These are phyloP conservation scores for Sipha flava DNA, from an alignment of 1,140 invertebrate species.

Conservation along the genomic window DNA sequence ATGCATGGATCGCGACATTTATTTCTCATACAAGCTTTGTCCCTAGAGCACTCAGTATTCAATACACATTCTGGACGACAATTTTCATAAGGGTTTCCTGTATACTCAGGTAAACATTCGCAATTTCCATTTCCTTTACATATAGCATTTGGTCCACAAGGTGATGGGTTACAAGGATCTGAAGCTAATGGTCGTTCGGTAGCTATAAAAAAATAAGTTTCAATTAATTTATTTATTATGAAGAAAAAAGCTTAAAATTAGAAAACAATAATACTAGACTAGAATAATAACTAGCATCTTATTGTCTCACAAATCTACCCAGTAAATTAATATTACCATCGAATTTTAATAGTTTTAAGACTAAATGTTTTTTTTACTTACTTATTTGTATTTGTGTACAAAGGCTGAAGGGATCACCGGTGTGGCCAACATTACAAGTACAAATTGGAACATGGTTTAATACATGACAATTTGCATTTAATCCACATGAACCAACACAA, in stretches of 20 bases:
- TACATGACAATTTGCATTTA: constrained; percentile 48
- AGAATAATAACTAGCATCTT: too few species aligned
- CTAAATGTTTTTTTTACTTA: constrained; percentile 37
- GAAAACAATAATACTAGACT: too few species aligned
- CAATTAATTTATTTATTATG: constrained; percentile 37
- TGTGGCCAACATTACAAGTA: constrained; percentile 44
- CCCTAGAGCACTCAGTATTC: constrained; percentile 56
- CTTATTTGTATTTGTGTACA: constrained; percentile 46
- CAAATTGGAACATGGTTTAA: constrained; percentile 49
- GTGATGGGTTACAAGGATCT: constrained; percentile 52
- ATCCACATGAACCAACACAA: constrained; percentile 44
- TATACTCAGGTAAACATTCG: constrained; percentile 59
- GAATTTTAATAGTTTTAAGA: too few species aligned
- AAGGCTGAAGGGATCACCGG: constrained; percentile 49
- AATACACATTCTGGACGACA: constrained; percentile 63
- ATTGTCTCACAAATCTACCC: too few species aligned
- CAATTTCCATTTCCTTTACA: constrained; percentile 49
- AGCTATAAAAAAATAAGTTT: constrained; percentile 35
- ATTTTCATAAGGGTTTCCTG: constrained; percentile 55
- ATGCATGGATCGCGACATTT: constrained; percentile 67
- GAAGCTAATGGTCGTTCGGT: constrained; percentile 35
- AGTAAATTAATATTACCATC: too few species aligned
- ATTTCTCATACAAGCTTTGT: constrained; percentile 57
- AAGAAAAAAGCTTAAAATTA: too few species aligned
- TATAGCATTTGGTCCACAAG: constrained; percentile 61